Evolutionary conservation across 2,113 vertebrate species (phyloP), one percentile per base, ranked within the genome.

Genomic region (Lamprotornis superbus): DNA sequence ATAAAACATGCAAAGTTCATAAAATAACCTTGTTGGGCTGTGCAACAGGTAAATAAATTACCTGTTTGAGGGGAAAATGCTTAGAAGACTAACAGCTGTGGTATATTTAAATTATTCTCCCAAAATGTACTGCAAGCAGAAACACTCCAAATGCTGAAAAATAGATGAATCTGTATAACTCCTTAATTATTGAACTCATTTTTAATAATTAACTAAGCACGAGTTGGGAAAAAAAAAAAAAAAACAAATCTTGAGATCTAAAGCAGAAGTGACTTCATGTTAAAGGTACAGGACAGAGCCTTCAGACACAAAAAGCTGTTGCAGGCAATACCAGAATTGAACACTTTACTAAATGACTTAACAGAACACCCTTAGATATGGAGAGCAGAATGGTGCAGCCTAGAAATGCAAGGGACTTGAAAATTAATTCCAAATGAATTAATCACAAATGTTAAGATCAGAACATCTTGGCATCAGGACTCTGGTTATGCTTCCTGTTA

Each of bases 181-280:
- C 49, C 86, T 97, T 77, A 95, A 96, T 97, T 95, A 96, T 94
- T 97, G 69, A 97, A 74, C 24, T 94, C 2, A 87, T 89, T 95
- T 95, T 96, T 90, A 95, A 96, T 96, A 93, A 97, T 94, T 96
- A 95, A 97, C 39, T 90, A 63, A 70, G 24, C 25, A 91, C 2
- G 4, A 76, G 52, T 50, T 89, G n/a, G 31, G 14, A 61, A 86
- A 86, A 89, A 92, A 80, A 53, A 1, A 83, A 83, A 89, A 92
- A 80, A 53, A 1, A 0, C 25, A 68, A 15, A 78, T 67, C 60
- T 89, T 83, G 56, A 90, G 76, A 90, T 88, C 47, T 80, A 83
- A 95, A 93, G 75, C 74, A 96, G 88, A 71, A 92, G 30, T 33
- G 21, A 59, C 59, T 94, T 94, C 11, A 24, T 31, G 47, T 81